Conservation (phyloP, 2,888 invertebrate genomes). For the Prenolepis imparis region DNA sequence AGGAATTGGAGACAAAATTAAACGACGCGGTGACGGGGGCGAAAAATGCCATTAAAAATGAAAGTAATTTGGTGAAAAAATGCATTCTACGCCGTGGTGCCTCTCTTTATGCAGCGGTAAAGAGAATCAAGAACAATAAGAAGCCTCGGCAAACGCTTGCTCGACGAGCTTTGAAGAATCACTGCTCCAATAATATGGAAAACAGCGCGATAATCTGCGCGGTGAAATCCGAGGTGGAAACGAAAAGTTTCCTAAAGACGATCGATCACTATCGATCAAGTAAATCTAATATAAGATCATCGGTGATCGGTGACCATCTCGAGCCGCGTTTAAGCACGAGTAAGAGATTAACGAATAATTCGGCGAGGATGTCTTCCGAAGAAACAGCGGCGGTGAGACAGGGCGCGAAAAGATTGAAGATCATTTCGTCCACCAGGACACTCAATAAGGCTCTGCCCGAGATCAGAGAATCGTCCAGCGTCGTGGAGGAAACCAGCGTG, state of each 20-base stretch:
- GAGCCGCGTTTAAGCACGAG: conserved; percentile 30
- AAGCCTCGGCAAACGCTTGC: conserved; percentile 74
- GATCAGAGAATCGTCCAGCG: conserved; percentile 76
- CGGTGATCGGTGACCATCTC: conserved; percentile 9
- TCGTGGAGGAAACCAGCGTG: conserved; percentile 31
- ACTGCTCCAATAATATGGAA: conserved; percentile 67
- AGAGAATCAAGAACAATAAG: conserved; percentile 79
- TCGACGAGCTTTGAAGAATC: conserved; percentile 77
- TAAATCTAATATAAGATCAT: conserved; percentile 31
- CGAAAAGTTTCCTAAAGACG: conserved; percentile 67
- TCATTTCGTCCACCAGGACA: conserved; percentile 73
- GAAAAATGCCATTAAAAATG: conserved; percentile 71
- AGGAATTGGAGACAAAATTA: conserved; percentile 72
- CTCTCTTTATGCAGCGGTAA: conserved; percentile 78
- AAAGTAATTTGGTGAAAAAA: conserved; percentile 73
- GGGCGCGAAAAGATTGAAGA: conserved; percentile 81
- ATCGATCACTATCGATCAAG: conserved; percentile 55
- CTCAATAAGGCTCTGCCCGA: conserved; percentile 75
- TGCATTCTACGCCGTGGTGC: conserved; percentile 78
- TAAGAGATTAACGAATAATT: conserved; percentile 58
- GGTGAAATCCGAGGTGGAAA: conserved; percentile 61
- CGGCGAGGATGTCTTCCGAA: conserved; percentile 66
- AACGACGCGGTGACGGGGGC: conserved; percentile 61
- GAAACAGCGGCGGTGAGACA: conserved; percentile 79
- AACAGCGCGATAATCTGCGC: conserved; percentile 55